phyloP scores from a whole-genome alignment of 1,140 invertebrate species.

The Drosophila suzukii region DNA sequence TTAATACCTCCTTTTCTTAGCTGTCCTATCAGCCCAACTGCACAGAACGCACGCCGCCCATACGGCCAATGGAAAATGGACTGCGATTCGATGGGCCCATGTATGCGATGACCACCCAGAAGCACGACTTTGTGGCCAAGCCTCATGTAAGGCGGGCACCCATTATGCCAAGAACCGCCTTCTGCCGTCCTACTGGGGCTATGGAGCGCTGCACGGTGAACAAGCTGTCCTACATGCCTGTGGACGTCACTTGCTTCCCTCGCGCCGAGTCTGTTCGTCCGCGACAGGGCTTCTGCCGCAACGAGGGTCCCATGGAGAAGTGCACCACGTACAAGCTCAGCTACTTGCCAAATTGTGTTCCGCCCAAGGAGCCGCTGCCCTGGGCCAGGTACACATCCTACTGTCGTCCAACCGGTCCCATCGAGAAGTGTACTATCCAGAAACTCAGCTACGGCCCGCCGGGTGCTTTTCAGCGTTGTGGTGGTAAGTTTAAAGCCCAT shows the following conservation, averaged over 20 bases:
- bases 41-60: conserved; percentile 80
- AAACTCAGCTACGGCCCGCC: conserved; percentile 87
- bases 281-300: conserved; percentile 57
- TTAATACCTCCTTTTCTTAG: conserved; percentile 66
- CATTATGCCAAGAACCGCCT: conserved; percentile 86
- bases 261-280: conserved; percentile 58
- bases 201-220: conserved; percentile 86
- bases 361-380: conserved; percentile 85
- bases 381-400: conserved; percentile 85
- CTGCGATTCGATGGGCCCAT: conserved; percentile 87
- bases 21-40: conserved; percentile 86
- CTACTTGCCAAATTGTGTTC: conserved; percentile 85
- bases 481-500: conserved; percentile 44
- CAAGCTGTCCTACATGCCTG: conserved; percentile 85
- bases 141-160: conserved; percentile 84
- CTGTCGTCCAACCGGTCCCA: conserved; percentile 83
- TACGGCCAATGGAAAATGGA: conserved; percentile 76
- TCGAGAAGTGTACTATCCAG: conserved; percentile 85
- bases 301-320: conserved; percentile 84
- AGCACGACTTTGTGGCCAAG: conserved; percentile 90
- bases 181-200: conserved; percentile 85
- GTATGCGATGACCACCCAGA: conserved; percentile 89
- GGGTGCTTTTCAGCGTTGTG: conserved; percentile 74
- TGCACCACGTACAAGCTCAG: conserved; percentile 86
- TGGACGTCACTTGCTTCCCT: conserved; percentile 80